Conservation (phyloP, 2,888 invertebrate genomes). For the Deroplatys truncata region DNA sequence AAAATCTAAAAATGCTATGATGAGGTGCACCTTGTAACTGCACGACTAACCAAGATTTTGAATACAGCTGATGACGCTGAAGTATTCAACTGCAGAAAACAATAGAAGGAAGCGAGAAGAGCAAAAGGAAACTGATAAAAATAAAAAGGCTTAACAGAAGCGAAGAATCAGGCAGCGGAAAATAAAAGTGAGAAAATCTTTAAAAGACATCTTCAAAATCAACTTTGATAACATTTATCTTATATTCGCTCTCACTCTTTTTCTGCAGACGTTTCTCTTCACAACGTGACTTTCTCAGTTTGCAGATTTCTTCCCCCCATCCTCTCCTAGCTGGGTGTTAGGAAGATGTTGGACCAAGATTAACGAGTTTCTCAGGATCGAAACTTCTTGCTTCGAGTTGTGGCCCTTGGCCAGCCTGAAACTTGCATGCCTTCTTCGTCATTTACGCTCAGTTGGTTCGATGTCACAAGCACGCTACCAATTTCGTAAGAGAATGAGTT, state of each 20-base stretch:
- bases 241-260: background rate
- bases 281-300: background rate
- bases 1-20: no score
- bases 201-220: background rate
- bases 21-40: background rate
- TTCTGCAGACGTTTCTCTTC: background rate
- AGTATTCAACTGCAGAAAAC: background rate
- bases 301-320: background rate
- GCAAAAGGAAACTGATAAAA: background rate
- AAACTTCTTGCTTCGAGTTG: background rate
- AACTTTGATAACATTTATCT: background rate
- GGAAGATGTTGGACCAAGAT: background rate
- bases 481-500: no score
- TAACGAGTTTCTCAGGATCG: background rate
- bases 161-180: background rate
- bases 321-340: background rate
- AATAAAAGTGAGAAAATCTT: background rate
- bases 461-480: no score
- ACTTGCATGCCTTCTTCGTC: background rate
- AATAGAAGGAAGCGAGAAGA: background rate
- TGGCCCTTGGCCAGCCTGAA: background rate
- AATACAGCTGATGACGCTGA: background rate
- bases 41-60: background rate
- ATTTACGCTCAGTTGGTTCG: no score
- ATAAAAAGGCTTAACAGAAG: background rate